These are phyloP conservation scores for Rhyacichthys aspro DNA, from an alignment of 2,797 vertebrate genomes.

Conservation along the genomic window DNA sequence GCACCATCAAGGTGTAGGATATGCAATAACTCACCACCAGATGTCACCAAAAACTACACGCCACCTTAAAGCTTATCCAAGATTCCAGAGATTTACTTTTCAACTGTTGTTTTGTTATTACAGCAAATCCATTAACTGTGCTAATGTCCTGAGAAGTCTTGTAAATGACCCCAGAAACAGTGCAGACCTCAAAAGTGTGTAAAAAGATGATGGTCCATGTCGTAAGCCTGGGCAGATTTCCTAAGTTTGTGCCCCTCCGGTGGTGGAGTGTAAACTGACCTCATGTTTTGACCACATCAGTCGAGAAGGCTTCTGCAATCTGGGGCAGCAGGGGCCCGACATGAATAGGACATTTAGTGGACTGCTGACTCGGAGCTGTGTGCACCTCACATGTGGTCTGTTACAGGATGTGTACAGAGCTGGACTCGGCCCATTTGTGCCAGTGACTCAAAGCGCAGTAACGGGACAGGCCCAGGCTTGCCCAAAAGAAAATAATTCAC, in stretches of 20 bases:
- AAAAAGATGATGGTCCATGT: constrained; percentile 52
- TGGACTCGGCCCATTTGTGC: constrained; percentile 55
- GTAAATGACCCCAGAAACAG: neutral
- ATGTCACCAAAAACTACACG: no score
- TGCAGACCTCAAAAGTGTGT: constrained; percentile 49
- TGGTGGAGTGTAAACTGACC: constrained; percentile 64
- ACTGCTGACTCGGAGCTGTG: constrained; percentile 73
- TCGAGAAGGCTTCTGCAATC: constrained; percentile 59
- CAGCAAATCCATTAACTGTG: neutral
- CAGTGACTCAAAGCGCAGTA: constrained; percentile 56
- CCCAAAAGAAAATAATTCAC: constrained; percentile 52
- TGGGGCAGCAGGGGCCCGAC: constrained; percentile 42
- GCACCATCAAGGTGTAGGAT: no score
- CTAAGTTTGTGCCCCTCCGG: constrained; percentile 71
- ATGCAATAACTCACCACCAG: no score
- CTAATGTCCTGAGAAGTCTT: neutral
- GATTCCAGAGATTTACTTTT: no score
- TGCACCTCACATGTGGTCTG: constrained; percentile 78
- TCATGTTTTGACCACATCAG: constrained; percentile 77
- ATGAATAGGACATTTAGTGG: constrained; percentile 77
- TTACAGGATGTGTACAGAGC: constrained; percentile 67
- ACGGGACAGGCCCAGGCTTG: constrained; percentile 53
- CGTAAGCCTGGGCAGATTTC: constrained; percentile 61
- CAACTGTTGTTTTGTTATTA: no score
- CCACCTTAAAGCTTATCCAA: no score